These are phyloP conservation scores for Lerista edwardsae DNA, from an alignment of 2,797 vertebrate species.

Conservation along the genomic window DNA sequence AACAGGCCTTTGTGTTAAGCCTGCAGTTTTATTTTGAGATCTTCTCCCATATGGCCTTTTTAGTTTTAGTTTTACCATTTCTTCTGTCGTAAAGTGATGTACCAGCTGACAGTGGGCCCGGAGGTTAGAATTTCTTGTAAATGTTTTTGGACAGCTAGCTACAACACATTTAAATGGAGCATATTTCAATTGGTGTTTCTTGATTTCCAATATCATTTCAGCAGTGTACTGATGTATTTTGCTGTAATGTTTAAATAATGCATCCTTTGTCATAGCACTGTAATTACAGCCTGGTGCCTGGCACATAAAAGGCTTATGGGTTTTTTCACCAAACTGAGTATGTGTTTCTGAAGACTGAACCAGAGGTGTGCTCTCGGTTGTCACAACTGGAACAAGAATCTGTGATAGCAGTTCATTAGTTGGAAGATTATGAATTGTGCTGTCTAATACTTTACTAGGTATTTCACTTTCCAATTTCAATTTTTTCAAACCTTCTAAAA, in stretches of 20 bases:
- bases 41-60: slow-evolving; percentile 84
- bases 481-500: slow-evolving; percentile 87
- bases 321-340: slow-evolving; percentile 77
- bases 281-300: slow-evolving; percentile 86
- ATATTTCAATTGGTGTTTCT: slow-evolving; percentile 90
- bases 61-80: slow-evolving; percentile 88
- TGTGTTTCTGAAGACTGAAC: slow-evolving; percentile 69
- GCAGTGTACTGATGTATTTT: slow-evolving; percentile 90
- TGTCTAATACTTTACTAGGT: slow-evolving; percentile 59
- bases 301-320: slow-evolving; percentile 89
- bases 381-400: slow-evolving; percentile 49
- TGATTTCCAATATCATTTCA: slow-evolving; percentile 90
- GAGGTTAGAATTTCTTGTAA: slow-evolving; percentile 97
- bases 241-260: slow-evolving; percentile 92
- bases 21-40: slow-evolving; percentile 72
- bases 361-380: slow-evolving; percentile 62
- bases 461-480: slow-evolving; percentile 83
- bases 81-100: slow-evolving; percentile 88
- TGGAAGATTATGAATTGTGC: slow-evolving; percentile 66
- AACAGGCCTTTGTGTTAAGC: slow-evolving; percentile 47
- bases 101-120: slow-evolving; percentile 90
- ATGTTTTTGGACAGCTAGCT: slow-evolving; percentile 90
- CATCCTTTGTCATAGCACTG: slow-evolving; percentile 91
- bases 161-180: slow-evolving; percentile 92
- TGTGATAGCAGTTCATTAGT: slow-evolving; percentile 61